Evolutionary conservation across 2,888 invertebrate species (phyloP).

Genomic region (Saturnia japonica): DNA sequence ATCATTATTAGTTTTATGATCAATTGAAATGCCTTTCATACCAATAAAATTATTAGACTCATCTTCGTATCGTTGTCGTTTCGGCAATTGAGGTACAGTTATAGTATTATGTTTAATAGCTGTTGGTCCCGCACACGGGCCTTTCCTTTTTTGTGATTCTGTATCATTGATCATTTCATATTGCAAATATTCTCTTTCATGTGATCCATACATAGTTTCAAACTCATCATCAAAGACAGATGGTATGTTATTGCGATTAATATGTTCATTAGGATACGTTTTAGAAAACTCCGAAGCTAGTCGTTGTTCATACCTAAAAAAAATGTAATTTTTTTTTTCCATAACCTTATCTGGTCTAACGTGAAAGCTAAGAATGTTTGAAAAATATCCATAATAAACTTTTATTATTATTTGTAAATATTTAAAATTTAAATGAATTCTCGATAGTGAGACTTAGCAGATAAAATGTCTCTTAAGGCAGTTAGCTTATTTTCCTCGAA

Average conservation of each 20-base stretch:
- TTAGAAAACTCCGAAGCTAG: not conserved
- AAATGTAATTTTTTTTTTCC: too few species aligned
- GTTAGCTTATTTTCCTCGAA: not conserved
- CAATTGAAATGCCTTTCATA: not conserved
- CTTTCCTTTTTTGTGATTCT: conserved; percentile 10
- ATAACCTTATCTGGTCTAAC: not conserved
- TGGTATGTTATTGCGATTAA: not conserved
- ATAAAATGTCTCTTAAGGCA: not conserved
- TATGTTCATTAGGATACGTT: not conserved
- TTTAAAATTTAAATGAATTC: not conserved
- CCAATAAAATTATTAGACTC: not conserved
- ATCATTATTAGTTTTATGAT: not conserved
- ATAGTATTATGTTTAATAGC: not conserved
- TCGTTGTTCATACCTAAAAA: not conserved
- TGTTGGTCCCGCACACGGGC: not conserved
- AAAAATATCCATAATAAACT: not conserved
- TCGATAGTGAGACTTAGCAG: not conserved
- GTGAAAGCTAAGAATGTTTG: not conserved
- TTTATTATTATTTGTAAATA: too few species aligned
- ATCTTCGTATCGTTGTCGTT: conserved; percentile 2
- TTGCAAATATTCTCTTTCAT: not conserved
- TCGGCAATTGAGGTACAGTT: not conserved
- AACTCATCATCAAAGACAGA: not conserved
- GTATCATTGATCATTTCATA: not conserved
- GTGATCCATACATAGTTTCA: not conserved